These are phyloP conservation scores for Odontocerum albicorne DNA, from an alignment of 2,888 invertebrate genomes.

Conservation along the genomic window DNA sequence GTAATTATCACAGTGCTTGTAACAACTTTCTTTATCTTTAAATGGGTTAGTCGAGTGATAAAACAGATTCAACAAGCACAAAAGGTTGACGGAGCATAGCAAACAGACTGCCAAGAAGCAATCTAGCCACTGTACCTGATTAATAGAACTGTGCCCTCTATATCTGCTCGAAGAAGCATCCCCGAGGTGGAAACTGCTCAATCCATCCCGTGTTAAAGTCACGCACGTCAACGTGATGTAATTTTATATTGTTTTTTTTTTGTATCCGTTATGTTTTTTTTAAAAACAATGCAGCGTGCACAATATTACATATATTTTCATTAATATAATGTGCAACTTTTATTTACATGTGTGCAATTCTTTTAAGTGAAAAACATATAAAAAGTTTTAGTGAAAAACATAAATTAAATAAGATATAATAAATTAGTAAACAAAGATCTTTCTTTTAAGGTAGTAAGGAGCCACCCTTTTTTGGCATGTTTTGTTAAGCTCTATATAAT, in stretches of 20 bases:
- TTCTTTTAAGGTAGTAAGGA: too few relatives aligned
- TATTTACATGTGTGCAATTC: slow-evolving; percentile 6
- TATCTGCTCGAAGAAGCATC: slow-evolving; percentile 21
- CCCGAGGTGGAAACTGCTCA: slow-evolving; percentile 56
- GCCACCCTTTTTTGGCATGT: too few relatives aligned
- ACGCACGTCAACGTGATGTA: slow-evolving; percentile 1
- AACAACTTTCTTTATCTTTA: slow-evolving; percentile 30
- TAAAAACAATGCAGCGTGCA: slow-evolving; percentile 33
- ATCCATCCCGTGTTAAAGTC: slow-evolving; percentile 7
- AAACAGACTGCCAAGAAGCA: slow-evolving; percentile 68
- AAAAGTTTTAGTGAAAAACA: not conserved
- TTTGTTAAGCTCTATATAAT: not conserved
- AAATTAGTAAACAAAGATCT: too few relatives aligned
- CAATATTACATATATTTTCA: slow-evolving; percentile 15
- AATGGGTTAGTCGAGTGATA: slow-evolving; percentile 47
- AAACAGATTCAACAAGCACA: slow-evolving; percentile 65
- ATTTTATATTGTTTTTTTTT: slow-evolving; percentile 7
- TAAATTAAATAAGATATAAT: too few relatives aligned
- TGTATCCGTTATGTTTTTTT: slow-evolving; percentile 17
- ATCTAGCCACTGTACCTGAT: slow-evolving; percentile 81
- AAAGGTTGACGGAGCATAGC: slow-evolving; percentile 65
- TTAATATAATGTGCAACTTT: slow-evolving; percentile 8
- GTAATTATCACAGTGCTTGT: slow-evolving; percentile 25
- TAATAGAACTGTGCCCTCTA: slow-evolving; percentile 56
- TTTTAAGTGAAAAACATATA: not conserved